phyloP scores from a whole-genome alignment of 1,140 invertebrate genomes.

The Atta cephalotes region DNA sequence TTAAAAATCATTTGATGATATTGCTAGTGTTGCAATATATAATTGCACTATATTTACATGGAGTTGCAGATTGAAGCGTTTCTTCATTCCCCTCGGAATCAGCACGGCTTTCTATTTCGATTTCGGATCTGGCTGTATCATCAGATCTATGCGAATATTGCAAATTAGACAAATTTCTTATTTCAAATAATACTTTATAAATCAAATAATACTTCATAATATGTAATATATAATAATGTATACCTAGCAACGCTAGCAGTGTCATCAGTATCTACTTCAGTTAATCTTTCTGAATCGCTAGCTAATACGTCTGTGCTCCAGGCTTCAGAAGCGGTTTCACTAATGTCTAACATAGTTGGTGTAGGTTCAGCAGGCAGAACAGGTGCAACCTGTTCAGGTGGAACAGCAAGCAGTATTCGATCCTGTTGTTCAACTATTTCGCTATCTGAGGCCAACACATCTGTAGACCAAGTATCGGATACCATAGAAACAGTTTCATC shows the following conservation, averaged over 20 bases:
- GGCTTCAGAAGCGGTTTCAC: slow-evolving; percentile 97
- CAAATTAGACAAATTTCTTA: neutral
- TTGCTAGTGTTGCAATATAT: neutral
- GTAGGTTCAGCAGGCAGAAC: slow-evolving; percentile 77
- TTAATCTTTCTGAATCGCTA: slow-evolving; percentile 96
- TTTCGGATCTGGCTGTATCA: slow-evolving; percentile 90
- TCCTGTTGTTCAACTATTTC: slow-evolving; percentile 93
- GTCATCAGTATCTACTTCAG: slow-evolving; percentile 95
- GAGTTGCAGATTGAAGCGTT: slow-evolving; percentile 78
- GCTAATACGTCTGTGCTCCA: slow-evolving; percentile 99
- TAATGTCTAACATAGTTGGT: slow-evolving; percentile 89
- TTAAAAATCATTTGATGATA: neutral
- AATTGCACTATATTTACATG: slow-evolving; percentile 74
- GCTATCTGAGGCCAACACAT: slow-evolving; percentile 97
- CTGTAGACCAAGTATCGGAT: slow-evolving; percentile 99
- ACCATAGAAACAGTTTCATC: slow-evolving; percentile 98
- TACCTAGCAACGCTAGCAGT: slow-evolving; percentile 90
- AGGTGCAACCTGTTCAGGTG: slow-evolving; percentile 77
- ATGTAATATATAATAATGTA: slow-evolving; percentile 18
- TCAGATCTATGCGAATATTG: slow-evolving; percentile 87
- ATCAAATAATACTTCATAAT: neutral
- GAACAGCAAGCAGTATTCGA: slow-evolving; percentile 84
- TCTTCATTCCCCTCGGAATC: slow-evolving; percentile 85
- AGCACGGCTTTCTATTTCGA: slow-evolving; percentile 86
- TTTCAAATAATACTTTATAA: neutral